Evolutionary conservation across 1,140 invertebrate genomes (phyloP), one percentile per base, ranked within the genome.

Genomic region (Octopus sinensis): DNA sequence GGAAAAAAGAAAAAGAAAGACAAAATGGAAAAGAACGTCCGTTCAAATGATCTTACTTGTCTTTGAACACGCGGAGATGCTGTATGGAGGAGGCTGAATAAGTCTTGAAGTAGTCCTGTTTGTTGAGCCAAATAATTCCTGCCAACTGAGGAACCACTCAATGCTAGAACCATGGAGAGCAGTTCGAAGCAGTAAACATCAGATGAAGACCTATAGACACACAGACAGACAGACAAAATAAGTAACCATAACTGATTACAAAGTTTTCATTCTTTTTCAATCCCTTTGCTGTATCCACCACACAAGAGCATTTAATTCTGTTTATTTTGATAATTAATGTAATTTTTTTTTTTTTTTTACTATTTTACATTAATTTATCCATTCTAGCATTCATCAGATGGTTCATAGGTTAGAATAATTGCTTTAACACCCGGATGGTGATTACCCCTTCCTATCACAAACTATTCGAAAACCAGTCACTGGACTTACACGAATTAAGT

Each of bases 161-260:
- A 90, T 0, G 97, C 97, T 82, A 98, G 89, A 23, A 93, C 97
- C 91, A 98, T 96, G 1, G 96, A 98, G 7, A 99, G 91, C 95
- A 99, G 97, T 92, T 99, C 97, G 90, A 99, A 99, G 91, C 97
- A 98, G 88, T 98, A 98, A 9, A 96, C 96, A 91, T 98, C 97
- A 4, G 94, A 91, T 17, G 90, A 88, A 84, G 30, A 43, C 30
- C 30, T 43, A 43, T 43, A 43, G 30, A 43, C 30, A 43, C 30
- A 43, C 30, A 43, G 30, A 43, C 30, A 43, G 30, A 43, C 30
- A 43, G 30, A 43, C 30, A 43, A 43, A 43, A 43, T 43, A 43
- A 43, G 54, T 53, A 79, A 79, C 12, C 12, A 79, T 54, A 7
- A 54, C n/a, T 77, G 51, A 12, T 77, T 12, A n/a, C 10, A 43